Evolutionary conservation across 1,140 invertebrate species (phyloP).

Genomic region (Leptinotarsa texana): DNA sequence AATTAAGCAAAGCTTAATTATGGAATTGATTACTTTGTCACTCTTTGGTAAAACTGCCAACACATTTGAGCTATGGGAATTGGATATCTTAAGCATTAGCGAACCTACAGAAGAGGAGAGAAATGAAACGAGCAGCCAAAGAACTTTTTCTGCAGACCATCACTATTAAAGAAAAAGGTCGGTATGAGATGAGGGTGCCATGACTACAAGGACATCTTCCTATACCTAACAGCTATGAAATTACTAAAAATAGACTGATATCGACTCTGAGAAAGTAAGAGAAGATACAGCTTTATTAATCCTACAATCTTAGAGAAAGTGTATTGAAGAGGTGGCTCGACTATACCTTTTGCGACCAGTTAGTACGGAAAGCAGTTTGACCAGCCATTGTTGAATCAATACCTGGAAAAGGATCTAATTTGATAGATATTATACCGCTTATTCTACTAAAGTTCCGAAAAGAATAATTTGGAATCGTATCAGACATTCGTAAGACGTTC

Average conservation of each 20-base stretch:
- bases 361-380: neutral
- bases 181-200: too few relatives aligned
- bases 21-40: too few relatives aligned
- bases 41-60: too few relatives aligned
- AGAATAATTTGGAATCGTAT: neutral
- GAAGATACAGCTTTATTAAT: neutral
- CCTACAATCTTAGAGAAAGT: neutral
- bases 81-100: too few relatives aligned
- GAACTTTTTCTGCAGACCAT: too few relatives aligned
- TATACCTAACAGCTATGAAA: too few relatives aligned
- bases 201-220: too few relatives aligned
- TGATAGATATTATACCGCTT: neutral
- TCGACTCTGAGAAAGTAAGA: neutral
- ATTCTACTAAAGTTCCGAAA: neutral
- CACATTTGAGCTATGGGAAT: too few relatives aligned
- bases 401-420: neutral
- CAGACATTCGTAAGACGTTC: neutral
- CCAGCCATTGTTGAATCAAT: neutral
- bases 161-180: too few relatives aligned
- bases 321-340: neutral
- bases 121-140: too few relatives aligned
- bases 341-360: neutral
- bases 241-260: neutral
- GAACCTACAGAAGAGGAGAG: too few relatives aligned
- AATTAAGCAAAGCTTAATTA: too few relatives aligned